Conservation (phyloP, 2,888 invertebrate genomes). For the Cephus sareptanus region DNA sequence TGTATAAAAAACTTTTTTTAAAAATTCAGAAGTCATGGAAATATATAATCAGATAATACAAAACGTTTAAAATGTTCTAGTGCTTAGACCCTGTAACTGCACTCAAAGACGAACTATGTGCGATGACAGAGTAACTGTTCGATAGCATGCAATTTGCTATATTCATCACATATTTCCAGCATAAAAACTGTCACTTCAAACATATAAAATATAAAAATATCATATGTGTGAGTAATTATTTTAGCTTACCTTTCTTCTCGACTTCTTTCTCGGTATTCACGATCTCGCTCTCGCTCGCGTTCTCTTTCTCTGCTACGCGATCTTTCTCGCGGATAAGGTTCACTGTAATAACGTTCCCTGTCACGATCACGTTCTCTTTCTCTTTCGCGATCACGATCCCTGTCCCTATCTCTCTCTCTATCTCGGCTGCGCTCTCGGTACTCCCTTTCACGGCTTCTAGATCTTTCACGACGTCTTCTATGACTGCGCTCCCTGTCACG, state of each 20-base stretch:
- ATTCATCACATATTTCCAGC: background rate
- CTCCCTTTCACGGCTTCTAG: conserved; percentile 76
- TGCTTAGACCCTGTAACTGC: background rate
- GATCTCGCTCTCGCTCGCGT: conserved; percentile 70
- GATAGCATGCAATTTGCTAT: background rate
- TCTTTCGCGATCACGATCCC: conserved; percentile 70
- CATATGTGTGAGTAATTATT: background rate
- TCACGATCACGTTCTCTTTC: conserved; percentile 71
- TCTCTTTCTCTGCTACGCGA: conserved; percentile 85
- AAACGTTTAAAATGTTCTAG: background rate
- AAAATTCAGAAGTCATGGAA: background rate
- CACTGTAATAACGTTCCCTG: conserved; percentile 65
- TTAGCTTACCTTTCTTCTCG: conserved; percentile 78
- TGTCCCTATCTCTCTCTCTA: conserved; percentile 68
- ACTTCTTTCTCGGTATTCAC: conserved; percentile 82
- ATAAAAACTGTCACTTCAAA: background rate
- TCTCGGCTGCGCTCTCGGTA: conserved; percentile 71
- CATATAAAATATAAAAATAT: background rate
- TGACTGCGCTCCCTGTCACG: conserved; percentile 68
- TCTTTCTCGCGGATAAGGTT: conserved; percentile 73
- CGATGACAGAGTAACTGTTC: background rate
- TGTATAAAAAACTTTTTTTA: background rate
- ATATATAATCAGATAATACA: background rate
- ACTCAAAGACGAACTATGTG: no score
- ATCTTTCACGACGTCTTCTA: conserved; percentile 77